Percentiles rank a stretch among this genome's conserved stretches.
phyloP scores from a whole-genome alignment of 2,797 vertebrate species.

The Spinibarbus caldwelli region DNA sequence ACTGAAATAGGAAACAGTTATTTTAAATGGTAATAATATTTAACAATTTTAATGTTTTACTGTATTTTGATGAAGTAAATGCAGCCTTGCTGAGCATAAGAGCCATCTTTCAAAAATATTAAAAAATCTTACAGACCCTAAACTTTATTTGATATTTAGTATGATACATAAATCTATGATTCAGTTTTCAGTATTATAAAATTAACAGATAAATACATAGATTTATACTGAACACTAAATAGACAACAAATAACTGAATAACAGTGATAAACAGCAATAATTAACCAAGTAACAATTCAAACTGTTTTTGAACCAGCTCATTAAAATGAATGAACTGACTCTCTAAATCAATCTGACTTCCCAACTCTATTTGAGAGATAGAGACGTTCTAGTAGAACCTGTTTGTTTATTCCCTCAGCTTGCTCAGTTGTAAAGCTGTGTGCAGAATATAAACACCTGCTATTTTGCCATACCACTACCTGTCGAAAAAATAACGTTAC shows the following conservation, averaged over 20 bases:
- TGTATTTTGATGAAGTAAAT: background rate
- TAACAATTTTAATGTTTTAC: background rate
- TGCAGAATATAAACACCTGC: background rate
- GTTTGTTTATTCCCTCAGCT: conserved; percentile 7
- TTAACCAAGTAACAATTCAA: background rate
- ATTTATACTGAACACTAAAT: background rate
- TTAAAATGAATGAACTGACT: background rate
- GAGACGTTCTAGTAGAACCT: background rate
- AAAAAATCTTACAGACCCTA: background rate
- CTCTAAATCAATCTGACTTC: background rate
- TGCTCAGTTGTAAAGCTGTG: background rate
- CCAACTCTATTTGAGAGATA: conserved; percentile 3
- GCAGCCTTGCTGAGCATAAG: background rate
- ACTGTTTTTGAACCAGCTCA: background rate
- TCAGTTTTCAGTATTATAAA: background rate
- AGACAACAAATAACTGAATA: background rate
- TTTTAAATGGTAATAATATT: background rate
- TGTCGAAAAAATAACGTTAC: conserved; percentile 12
- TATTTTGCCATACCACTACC: background rate
- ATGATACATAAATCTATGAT: background rate
- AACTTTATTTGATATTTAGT: too few relatives aligned
- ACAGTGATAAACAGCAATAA: background rate
- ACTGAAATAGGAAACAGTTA: background rate
- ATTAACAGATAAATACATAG: background rate
- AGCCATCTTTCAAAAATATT: background rate